These are phyloP conservation scores for Porites divaricata DNA, from an alignment of 92 coral and sea anemone genomes.

Conservation along the genomic window DNA sequence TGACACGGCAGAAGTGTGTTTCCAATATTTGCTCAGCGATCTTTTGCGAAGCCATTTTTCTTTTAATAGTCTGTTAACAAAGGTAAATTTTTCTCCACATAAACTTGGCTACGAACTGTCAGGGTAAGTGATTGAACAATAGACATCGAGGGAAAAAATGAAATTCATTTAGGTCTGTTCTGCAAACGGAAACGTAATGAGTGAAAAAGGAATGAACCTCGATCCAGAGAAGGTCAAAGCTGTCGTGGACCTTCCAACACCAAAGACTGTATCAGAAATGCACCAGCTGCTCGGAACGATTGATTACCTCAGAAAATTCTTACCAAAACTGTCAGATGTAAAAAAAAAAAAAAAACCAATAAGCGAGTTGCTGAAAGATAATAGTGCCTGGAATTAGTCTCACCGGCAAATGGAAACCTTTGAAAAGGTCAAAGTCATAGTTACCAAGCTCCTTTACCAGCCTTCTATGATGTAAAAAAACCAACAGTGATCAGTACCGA, in stretches of 20 bases:
- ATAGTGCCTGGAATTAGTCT: slow-evolving; percentile 6
- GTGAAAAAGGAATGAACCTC: slow-evolving; percentile 12
- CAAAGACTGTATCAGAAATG: slow-evolving; percentile 21
- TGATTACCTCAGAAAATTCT: slow-evolving; percentile 12
- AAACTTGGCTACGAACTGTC: no score
- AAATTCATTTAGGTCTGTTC: no score
- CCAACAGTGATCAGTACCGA: slow-evolving; percentile 8
- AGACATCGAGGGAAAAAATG: no score
- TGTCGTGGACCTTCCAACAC: slow-evolving; percentile 4
- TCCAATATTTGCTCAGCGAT: no score
- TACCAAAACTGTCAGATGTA: neutral
- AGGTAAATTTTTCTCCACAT: no score
- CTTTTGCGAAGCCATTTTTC: no score
- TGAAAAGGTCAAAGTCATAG: slow-evolving; percentile 14
- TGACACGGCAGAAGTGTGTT: no score
- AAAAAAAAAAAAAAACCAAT: neutral
- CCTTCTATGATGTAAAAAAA: slow-evolving; percentile 24
- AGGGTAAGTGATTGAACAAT: no score
- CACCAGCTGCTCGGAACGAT: slow-evolving; percentile 14
- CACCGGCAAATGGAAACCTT: slow-evolving; percentile 15
- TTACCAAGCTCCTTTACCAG: neutral
- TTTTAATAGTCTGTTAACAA: no score
- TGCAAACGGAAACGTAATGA: slow-evolving; percentile 17
- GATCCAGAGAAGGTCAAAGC: slow-evolving; percentile 5
- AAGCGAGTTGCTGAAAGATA: slow-evolving; percentile 2